Percentiles rank a stretch among this genome's conserved stretches.
phyloP scores from a whole-genome alignment of 2,797 vertebrate species.

The Psittacula derbiana region DNA sequence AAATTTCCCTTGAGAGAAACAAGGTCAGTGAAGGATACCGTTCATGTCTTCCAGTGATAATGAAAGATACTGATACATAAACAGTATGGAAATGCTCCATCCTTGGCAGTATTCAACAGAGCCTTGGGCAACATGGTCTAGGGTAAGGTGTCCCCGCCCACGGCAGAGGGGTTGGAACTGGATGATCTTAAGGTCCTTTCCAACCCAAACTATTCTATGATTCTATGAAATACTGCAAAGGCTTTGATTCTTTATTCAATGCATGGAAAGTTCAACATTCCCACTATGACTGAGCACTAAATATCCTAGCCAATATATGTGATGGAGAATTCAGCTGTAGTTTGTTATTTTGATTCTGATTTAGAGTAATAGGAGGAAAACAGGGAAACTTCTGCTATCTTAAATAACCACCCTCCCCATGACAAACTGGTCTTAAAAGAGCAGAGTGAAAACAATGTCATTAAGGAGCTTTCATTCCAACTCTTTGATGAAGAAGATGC shows the following conservation, averaged over 20 bases:
- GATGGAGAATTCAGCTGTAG: background rate
- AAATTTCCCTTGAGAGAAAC: conserved; percentile 72
- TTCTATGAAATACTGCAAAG: background rate
- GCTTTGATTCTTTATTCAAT: background rate
- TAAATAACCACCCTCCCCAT: background rate
- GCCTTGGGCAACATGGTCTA: background rate
- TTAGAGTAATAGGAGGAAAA: background rate
- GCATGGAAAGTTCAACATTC: background rate
- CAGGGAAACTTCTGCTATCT: background rate
- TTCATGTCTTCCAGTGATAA: conserved; percentile 48
- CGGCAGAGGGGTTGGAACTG: background rate
- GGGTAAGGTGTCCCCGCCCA: background rate
- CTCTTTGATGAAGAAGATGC: conserved; percentile 71
- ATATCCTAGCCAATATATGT: background rate
- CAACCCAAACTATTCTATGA: background rate
- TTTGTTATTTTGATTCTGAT: conserved; percentile 26
- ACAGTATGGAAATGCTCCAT: background rate
- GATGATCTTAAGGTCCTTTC: background rate
- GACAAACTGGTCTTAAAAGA: conserved; percentile 16
- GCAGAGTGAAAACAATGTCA: conserved; percentile 43
- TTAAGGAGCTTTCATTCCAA: conserved; percentile 64
- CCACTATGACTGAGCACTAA: background rate
- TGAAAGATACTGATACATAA: conserved; percentile 50
- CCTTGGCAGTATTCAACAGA: background rate
- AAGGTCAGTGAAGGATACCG: conserved; percentile 70